Evolutionary conservation across 2,113 vertebrate genomes (phyloP), one percentile per base, ranked within the genome.

Genomic region (Zonotrichia leucophrys): DNA sequence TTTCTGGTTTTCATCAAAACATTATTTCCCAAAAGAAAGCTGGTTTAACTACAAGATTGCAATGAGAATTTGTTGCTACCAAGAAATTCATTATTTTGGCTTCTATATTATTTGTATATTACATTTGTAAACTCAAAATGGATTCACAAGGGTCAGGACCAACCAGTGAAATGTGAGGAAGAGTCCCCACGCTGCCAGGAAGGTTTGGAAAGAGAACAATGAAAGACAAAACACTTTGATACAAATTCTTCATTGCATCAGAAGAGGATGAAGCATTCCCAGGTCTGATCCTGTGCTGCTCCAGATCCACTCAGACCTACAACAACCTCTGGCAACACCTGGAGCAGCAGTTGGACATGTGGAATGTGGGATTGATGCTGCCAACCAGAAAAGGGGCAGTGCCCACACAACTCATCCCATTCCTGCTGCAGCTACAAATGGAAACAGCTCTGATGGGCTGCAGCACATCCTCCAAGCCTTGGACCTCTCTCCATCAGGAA

Each of bases 261-360:
- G 27, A n/a, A 63, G 83, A 70, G 20, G 31, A 15, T 62, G 19
- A 66, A 67, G 33, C 56, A 28, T 15, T 31, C 28, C 31, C 37
- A 24, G 0, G 31, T 15, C 74, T 77, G n/a, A 60, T 25, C 31
- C 15, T 3, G 1, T 7, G 14, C 44, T 73, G 53, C 30, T 73
- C 30, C 47, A 41, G 49, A 73, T 6, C 52, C 27, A 14, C 68
- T 56, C 9, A 69, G 41, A 35, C 7, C 15, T 3, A 22, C 24
- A 55, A 11, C 28, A 64, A 58, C 46, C 16, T 30, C 7, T 0
- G 44, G 30, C 31, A 66, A 5, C 21, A 8, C 3, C 15, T 5
- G 46, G 22, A 10, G 5, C 52, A 70, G 42, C 67, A 25, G 9
- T 7, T 42, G 41, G 28, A 30, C 9, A 16, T 2, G 0, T 4